Base-by-base conservation (phyloP, 2,113 vertebrate species). In the Baryphthengus martii region DNA sequence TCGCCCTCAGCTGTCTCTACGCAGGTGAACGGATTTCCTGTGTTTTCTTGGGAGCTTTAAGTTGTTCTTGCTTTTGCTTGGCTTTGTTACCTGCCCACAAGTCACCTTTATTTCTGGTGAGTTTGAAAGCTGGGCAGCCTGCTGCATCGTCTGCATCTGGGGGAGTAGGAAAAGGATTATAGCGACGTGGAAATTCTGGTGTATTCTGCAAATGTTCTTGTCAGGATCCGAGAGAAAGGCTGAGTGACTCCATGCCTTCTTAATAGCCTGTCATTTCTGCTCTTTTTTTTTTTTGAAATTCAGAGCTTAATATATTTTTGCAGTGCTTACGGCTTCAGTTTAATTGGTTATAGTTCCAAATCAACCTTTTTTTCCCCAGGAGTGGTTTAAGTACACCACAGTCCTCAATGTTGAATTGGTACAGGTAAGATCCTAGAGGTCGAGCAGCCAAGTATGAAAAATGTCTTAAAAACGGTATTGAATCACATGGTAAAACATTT, bases 1-100 rank as follows among this genome's bases (percentile, higher is more conserved):
- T 99, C 86, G 99, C 99, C 85, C 98, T 99, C 71, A 99, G 99
- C 97, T 99, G 99, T 96, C 98, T 99, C 35, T 99, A 99, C 95
- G 99, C 99, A 97, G 99, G 99, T 99, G 93, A 94, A 97, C 76
- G 24, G 29, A 72, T 93, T 61, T 14, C 4, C 56, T 39, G 1
- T 10, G 2, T 39, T 12, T 74, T 45, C 31, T 37, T 15, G 21
- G 9, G 61, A 75, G 44, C 19, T 89, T 75, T n/a, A 72, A 62
- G 88, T 76, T 0, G 1, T 31, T 62, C 39, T 63, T 1, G 1
- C 49, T 78, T 93, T 58, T 33, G 23, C 37, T 79, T 23, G 73
- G 53, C 25, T n/a, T 81, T 66, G 12, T 89, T 82, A 53, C 40
- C 18, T 76, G 15, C 50, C 39, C 28, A 28, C 25, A 20, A 17